Percentiles rank a stretch among this genome's conserved stretches.
phyloP scores from a whole-genome alignment of 2,797 vertebrate genomes.

The Okamejei kenojei region DNA sequence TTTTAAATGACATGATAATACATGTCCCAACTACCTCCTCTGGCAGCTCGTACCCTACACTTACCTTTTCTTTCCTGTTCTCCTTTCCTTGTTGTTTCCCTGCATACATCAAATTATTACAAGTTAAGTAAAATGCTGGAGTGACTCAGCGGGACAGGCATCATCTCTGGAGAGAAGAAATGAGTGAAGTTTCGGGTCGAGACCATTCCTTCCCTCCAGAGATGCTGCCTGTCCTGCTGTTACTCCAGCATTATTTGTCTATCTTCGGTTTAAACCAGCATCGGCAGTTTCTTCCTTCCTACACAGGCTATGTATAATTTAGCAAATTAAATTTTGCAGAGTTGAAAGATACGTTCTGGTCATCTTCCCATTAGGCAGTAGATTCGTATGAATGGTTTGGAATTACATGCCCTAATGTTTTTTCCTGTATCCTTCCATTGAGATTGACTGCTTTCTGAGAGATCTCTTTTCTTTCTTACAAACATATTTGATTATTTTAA shows the following conservation, averaged over 20 bases:
- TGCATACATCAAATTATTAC: not conserved
- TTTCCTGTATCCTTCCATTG: not conserved
- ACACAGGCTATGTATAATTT: not conserved
- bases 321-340: not conserved
- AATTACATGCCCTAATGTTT: not conserved
- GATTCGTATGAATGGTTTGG: not conserved
- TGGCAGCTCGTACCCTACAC: no score
- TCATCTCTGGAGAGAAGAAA: no score
- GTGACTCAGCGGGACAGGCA: no score
- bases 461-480: not conserved
- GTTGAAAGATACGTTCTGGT: not conserved
- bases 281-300: no score
- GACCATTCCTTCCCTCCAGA: no score
- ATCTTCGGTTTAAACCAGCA: no score
- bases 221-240: no score
- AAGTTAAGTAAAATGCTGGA: not conserved
- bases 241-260: no score
- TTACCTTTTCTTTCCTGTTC: not conserved
- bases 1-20: no score
- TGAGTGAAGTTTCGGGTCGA: no score
- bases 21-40: no score
- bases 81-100: not conserved
- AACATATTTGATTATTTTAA: not conserved
- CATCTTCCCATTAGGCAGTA: not conserved
- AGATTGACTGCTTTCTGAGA: not conserved